Evolutionary conservation across 2,797 vertebrate genomes (phyloP).

Genomic region (Kryptopterus vitreolus): DNA sequence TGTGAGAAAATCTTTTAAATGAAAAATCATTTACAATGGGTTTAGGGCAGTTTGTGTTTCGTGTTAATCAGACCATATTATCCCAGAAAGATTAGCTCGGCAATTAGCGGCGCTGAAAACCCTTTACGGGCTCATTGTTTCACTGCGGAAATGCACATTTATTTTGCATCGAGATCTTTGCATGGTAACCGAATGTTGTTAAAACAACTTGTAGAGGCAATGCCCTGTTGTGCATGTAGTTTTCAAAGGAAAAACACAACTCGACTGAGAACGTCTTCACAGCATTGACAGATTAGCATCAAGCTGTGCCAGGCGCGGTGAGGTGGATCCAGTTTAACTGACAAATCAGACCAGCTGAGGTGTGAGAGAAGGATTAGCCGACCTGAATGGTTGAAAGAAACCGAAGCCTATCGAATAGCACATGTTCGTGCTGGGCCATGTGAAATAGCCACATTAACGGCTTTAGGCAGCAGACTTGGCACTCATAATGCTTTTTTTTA

Average conservation of each 20-base stretch:
- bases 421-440: slow-evolving; percentile 76
- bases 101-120: slow-evolving; percentile 24
- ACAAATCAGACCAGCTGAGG: slow-evolving; percentile 68
- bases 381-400: slow-evolving; percentile 62
- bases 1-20: slow-evolving; percentile 35
- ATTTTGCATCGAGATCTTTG: slow-evolving; percentile 20
- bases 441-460: slow-evolving; percentile 70
- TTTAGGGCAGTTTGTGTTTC: slow-evolving; percentile 22
- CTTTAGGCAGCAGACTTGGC: slow-evolving; percentile 59
- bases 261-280: slow-evolving; percentile 37
- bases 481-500: slow-evolving; percentile 37
- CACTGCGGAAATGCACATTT: slow-evolving; percentile 26
- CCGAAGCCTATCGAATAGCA: slow-evolving; percentile 75
- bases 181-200: slow-evolving; percentile 23
- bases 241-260: slow-evolving; percentile 48
- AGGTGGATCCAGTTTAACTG: slow-evolving; percentile 67
- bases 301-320: slow-evolving; percentile 57
- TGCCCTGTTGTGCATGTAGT: slow-evolving; percentile 17
- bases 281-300: slow-evolving; percentile 52
- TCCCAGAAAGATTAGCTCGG: slow-evolving; percentile 22
- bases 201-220: slow-evolving; percentile 31
- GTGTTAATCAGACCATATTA: slow-evolving; percentile 2
- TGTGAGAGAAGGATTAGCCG: slow-evolving; percentile 70
- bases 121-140: slow-evolving; percentile 15
- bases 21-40: slow-evolving; percentile 24